phyloP scores from a whole-genome alignment of 2,888 invertebrate genomes.

The Drepana falcataria region DNA sequence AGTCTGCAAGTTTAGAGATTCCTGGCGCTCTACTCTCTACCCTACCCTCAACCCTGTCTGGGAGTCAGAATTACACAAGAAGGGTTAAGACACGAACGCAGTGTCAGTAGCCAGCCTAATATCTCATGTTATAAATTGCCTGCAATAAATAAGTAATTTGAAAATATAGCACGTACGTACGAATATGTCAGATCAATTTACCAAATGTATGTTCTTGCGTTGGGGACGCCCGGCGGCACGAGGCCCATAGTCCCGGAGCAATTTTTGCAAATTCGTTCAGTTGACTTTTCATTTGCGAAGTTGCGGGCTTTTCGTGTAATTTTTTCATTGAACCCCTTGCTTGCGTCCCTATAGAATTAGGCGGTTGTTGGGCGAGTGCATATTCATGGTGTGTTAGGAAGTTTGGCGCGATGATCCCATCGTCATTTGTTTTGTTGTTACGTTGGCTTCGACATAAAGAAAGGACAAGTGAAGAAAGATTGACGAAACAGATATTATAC shows the following conservation, averaged over 20 bases:
- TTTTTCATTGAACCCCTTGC: conserved; percentile 4
- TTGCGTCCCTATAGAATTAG: neutral
- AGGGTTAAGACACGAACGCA: no score
- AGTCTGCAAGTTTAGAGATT: no score
- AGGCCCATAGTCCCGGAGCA: conserved; percentile 45
- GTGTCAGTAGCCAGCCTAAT: no score
- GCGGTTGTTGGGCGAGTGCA: neutral
- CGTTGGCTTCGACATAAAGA: no score
- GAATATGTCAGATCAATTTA: conserved; percentile 3
- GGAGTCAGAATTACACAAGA: no score
- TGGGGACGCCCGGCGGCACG: neutral
- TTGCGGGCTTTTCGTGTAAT: conserved; percentile 18
- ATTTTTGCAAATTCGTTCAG: conserved; percentile 56
- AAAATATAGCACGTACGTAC: neutral
- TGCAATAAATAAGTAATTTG: neutral
- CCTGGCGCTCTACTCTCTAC: no score
- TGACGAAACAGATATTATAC: no score
- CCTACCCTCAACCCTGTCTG: no score
- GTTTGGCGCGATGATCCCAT: neutral
- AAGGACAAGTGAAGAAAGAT: no score
- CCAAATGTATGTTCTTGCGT: conserved; percentile 7
- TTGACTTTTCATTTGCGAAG: conserved; percentile 45
- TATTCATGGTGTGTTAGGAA: neutral
- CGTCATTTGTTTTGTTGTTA: no score
- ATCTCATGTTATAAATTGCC: no score